Evolutionary conservation across 1,140 invertebrate species (phyloP).

Genomic region (Luehdorfia chinensis): DNA sequence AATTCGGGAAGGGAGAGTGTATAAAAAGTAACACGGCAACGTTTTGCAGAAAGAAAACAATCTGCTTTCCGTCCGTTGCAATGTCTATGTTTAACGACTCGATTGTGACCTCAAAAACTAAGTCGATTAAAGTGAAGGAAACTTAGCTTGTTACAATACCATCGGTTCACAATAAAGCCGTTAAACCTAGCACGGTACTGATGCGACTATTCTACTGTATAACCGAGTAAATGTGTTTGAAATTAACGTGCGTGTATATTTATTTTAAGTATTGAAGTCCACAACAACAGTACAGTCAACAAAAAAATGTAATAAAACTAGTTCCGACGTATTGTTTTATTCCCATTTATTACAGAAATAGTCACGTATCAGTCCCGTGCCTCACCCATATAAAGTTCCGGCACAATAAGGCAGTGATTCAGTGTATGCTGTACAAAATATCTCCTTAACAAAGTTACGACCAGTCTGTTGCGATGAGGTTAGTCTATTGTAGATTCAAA

Average conservation of each 20-base stretch:
- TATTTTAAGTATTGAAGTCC: not conserved
- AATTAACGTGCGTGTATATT: not conserved
- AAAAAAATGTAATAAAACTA: slow-evolving; percentile 7
- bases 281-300: slow-evolving; percentile 3
- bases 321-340: not conserved
- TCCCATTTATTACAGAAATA: slow-evolving; percentile 8
- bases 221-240: not conserved
- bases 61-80: slow-evolving; percentile 63
- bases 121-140: slow-evolving; percentile 58
- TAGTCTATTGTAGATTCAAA: slow-evolving; percentile 76
- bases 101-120: slow-evolving; percentile 36
- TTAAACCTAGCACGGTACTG: slow-evolving; percentile 39
- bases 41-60: slow-evolving; percentile 59
- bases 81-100: slow-evolving; percentile 34
- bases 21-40: slow-evolving; percentile 66
- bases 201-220: slow-evolving; percentile 22
- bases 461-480: slow-evolving; percentile 74
- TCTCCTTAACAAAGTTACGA: slow-evolving; percentile 69
- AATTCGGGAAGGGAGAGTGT: slow-evolving; percentile 31
- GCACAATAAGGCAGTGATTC: slow-evolving; percentile 75
- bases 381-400: slow-evolving; percentile 55
- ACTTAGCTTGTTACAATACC: slow-evolving; percentile 53
- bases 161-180: slow-evolving; percentile 39
- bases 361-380: slow-evolving; percentile 32
- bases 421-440: slow-evolving; percentile 75